phyloP scores from a whole-genome alignment of 2,113 vertebrate genomes.

The Plecotus auritus region DNA sequence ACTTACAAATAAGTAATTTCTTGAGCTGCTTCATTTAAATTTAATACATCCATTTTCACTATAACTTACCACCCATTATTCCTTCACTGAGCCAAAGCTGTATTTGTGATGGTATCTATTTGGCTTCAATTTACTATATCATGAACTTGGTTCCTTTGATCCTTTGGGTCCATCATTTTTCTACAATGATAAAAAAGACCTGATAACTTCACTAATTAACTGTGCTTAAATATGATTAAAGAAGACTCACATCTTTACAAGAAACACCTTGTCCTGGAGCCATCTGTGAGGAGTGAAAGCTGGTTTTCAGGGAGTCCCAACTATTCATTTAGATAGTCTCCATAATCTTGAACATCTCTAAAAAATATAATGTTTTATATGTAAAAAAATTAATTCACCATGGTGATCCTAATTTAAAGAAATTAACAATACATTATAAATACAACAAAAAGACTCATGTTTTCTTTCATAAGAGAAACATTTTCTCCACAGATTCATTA shows the following conservation, averaged over 20 bases:
- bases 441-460: background rate
- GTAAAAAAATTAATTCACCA: background rate
- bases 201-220: background rate
- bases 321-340: background rate
- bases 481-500: background rate
- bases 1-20: background rate
- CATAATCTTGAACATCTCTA: background rate
- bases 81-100: background rate
- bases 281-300: background rate
- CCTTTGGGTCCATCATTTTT: background rate
- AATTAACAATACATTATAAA: background rate
- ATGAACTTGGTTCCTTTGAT: background rate
- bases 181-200: background rate
- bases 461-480: background rate
- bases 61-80: background rate
- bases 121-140: background rate
- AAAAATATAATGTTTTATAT: background rate
- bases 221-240: background rate
- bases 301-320: background rate
- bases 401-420: background rate
- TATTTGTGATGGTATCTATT: background rate
- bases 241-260: background rate
- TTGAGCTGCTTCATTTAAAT: background rate
- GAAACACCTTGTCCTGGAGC: background rate
- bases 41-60: background rate